These are phyloP conservation scores for Chaenocephalus aceratus DNA, from an alignment of 2,113 vertebrate genomes.

Conservation along the genomic window DNA sequence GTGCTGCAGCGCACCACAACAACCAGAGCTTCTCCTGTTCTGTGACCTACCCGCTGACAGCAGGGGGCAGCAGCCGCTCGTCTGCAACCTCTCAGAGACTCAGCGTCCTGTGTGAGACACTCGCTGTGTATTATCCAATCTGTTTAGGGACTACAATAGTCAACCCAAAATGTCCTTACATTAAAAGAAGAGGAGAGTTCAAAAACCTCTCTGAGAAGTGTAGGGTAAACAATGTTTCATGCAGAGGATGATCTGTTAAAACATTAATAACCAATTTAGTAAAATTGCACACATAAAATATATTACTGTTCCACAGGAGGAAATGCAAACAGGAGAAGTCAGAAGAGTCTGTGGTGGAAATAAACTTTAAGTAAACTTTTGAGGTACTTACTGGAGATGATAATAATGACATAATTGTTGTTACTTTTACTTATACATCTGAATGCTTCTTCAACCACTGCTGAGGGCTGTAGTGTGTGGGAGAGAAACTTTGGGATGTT, in stretches of 20 bases:
- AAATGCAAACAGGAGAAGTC: neutral
- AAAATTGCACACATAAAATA: neutral
- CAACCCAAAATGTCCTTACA: neutral
- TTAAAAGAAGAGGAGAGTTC: neutral
- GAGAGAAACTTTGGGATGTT: too few species aligned
- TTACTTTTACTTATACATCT: neutral
- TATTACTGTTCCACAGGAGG: neutral
- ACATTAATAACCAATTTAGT: too few species aligned
- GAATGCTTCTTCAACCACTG: too few species aligned
- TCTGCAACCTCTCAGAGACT: neutral
- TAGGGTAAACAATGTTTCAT: too few species aligned
- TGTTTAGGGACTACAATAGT: neutral
- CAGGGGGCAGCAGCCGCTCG: slow-evolving; percentile 18
- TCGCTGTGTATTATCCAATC: neutral
- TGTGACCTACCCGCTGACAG: neutral
- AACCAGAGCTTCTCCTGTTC: slow-evolving; percentile 29
- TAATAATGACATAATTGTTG: too few species aligned
- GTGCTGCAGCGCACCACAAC: slow-evolving; percentile 23
- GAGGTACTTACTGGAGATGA: too few species aligned
- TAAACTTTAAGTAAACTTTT: too few species aligned
- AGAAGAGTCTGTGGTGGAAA: too few species aligned
- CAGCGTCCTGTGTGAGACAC: slow-evolving; percentile 43
- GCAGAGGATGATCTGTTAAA: too few species aligned
- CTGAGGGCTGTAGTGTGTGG: too few species aligned
- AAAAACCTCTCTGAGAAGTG: neutral